Evolutionary conservation across 2,797 vertebrate genomes (phyloP), one percentile per base, ranked within the genome.

Genomic region (Muraenolepis orangiensis): DNA sequence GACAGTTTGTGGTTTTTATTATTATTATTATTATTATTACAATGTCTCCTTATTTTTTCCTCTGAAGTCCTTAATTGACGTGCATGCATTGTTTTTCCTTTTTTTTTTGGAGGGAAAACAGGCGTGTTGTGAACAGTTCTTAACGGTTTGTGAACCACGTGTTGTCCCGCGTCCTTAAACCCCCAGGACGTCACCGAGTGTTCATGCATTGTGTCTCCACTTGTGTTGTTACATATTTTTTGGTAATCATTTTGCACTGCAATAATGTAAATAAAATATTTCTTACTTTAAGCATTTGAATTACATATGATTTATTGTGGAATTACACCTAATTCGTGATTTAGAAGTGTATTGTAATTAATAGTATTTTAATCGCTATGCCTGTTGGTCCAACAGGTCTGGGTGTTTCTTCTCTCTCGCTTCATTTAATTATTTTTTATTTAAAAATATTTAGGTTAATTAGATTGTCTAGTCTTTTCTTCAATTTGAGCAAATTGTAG

Each of bases 251-350:
- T n/a, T 94, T 95, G 95, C 95, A 95, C 94, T 94, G 94, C 94
- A 87, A 87, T 88, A 90, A 85, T 98, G 96, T 98, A 98, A 97
- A 98, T 98, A 97, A 98, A 98, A 95, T 86, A 91, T 95, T 96
- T 95, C 92, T 91, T 95, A 94, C 87, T 88, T 91, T 94, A 93
- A 81, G n/a, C n/a, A 34, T 31, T 91, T 88, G 89, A 92, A 84
- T 42, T 40, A 71, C 67, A 76, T 26, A 36, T 76, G 28, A 11
- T 69, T 70, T 66, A 34, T 67, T 68, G 57, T n/a, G 51, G 57
- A 64, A 64, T 26, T 23, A 64, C 23, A 64, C 23, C 10, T 8
- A 64, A 64, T 26, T 6, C 2, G 23, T 57, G n/a, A 57, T 57
- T 57, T 57, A 16, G 46, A n/a, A 64, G 75, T 70, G 42, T 46